These are phyloP conservation scores for Notothenia rossii DNA, from an alignment of 2,113 vertebrate genomes.

Conservation along the genomic window DNA sequence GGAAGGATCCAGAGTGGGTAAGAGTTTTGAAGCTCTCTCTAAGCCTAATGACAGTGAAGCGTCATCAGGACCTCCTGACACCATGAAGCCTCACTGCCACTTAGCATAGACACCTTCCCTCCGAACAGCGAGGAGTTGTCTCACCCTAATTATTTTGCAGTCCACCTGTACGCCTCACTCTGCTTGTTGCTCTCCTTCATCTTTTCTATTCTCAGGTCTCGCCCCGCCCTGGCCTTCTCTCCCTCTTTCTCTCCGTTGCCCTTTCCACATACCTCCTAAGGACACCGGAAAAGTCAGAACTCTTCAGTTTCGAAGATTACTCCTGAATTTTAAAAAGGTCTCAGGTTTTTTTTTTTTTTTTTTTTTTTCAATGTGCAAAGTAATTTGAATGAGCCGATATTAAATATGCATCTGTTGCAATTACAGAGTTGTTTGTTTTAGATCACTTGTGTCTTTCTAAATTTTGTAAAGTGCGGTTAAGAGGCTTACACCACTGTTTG, in stretches of 20 bases:
- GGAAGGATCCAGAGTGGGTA: conserved; percentile 17
- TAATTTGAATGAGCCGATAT: conserved; percentile 57
- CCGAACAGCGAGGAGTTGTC: conserved; percentile 26
- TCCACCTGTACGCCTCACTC: conserved; percentile 45
- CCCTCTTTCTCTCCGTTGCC: conserved; percentile 60
- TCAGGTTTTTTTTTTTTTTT: not conserved
- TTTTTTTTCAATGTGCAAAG: conserved; percentile 7
- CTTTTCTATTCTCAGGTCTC: conserved; percentile 41
- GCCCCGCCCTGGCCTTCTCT: conserved; percentile 46
- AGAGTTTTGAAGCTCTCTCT: conserved; percentile 44
- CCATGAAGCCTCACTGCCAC: conserved; percentile 52
- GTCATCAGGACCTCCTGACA: conserved; percentile 57
- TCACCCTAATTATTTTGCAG: conserved; percentile 60
- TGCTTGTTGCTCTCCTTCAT: conserved; percentile 51
- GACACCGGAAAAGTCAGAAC: conserved; percentile 67
- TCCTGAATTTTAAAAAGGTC: conserved; percentile 85
- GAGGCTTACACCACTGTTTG: too few relatives aligned
- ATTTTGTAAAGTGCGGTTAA: not conserved
- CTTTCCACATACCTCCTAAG: conserved; percentile 76
- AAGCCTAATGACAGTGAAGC: conserved; percentile 45
- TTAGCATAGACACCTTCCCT: conserved; percentile 51
- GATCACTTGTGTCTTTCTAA: not conserved
- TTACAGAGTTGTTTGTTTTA: conserved; percentile 14
- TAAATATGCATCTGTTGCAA: conserved; percentile 25
- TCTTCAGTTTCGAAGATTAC: conserved; percentile 67